Conservation (phyloP, 1,140 invertebrate species). For the Littorina saxatilis region DNA sequence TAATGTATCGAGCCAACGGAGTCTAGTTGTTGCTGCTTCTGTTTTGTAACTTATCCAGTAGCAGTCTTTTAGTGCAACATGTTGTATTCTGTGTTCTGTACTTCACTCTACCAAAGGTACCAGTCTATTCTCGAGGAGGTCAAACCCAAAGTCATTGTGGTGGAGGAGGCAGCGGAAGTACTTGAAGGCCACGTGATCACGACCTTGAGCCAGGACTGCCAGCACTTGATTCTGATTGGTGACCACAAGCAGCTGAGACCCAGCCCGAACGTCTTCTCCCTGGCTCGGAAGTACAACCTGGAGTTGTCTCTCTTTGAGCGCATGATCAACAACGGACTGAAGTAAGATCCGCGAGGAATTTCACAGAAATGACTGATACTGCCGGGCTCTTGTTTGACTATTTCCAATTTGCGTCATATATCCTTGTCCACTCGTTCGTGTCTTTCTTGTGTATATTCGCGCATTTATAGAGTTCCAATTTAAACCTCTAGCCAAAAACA, state of each 20-base stretch:
- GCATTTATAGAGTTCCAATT: no score
- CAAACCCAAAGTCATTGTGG: conserved; percentile 66
- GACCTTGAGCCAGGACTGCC: conserved; percentile 80
- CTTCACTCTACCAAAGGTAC: no score
- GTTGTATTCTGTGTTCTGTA: background rate
- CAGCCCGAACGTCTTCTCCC: conserved; percentile 70
- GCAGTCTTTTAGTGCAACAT: no score
- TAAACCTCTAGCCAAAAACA: no score
- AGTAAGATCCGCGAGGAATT: conserved; percentile 72
- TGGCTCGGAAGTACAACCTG: conserved; percentile 72
- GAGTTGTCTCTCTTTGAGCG: conserved; percentile 76
- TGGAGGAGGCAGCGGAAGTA: conserved; percentile 74
- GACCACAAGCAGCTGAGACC: conserved; percentile 80
- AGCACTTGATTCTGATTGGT: conserved; percentile 91
- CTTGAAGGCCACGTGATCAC: conserved; percentile 73
- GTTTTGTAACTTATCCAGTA: no score
- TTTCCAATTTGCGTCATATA: no score
- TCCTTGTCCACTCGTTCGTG: no score
- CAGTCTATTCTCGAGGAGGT: conserved; percentile 59
- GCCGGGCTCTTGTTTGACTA: no score
- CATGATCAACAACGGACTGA: conserved; percentile 72
- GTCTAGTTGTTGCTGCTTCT: no score
- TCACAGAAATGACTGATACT: no score
- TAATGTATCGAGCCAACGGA: no score
- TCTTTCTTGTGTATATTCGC: no score